Conservation (phyloP, 2,113 vertebrate species). For the Choloepus hoffmanni region DNA sequence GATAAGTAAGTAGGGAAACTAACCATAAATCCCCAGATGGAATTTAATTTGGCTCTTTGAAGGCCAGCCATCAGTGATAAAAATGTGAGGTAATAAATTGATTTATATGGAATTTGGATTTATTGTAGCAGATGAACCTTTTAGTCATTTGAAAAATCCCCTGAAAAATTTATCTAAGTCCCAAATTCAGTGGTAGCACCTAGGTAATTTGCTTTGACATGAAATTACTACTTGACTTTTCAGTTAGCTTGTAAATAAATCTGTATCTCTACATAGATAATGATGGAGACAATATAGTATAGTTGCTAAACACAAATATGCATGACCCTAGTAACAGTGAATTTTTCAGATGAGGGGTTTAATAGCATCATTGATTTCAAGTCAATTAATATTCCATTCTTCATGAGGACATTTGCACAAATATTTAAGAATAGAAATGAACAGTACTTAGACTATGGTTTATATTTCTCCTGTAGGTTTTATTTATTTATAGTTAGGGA, state of each 20-base stretch:
- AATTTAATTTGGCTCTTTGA: constrained; percentile 33
- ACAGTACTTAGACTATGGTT: background rate
- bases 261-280: background rate
- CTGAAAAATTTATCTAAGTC: constrained; percentile 13
- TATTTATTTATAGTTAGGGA: constrained; percentile 28
- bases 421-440: constrained; percentile 16
- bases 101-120: background rate
- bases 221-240: constrained; percentile 30
- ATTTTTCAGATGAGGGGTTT: constrained; percentile 35
- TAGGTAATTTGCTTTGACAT: constrained; percentile 17
- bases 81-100: background rate
- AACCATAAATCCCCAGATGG: background rate
- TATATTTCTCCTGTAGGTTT: background rate
- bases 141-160: background rate
- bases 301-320: constrained; percentile 23
- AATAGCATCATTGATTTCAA: background rate
- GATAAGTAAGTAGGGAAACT: background rate
- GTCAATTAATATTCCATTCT: background rate
- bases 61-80: constrained; percentile 13
- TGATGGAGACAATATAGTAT: background rate
- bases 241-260: background rate
- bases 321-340: background rate
- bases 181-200: constrained; percentile 14
- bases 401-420: background rate
- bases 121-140: background rate